Percentiles rank a stretch among this genome's conserved stretches.
phyloP scores from a whole-genome alignment of 2,888 invertebrate genomes.

The Boloria euphrosyne region DNA sequence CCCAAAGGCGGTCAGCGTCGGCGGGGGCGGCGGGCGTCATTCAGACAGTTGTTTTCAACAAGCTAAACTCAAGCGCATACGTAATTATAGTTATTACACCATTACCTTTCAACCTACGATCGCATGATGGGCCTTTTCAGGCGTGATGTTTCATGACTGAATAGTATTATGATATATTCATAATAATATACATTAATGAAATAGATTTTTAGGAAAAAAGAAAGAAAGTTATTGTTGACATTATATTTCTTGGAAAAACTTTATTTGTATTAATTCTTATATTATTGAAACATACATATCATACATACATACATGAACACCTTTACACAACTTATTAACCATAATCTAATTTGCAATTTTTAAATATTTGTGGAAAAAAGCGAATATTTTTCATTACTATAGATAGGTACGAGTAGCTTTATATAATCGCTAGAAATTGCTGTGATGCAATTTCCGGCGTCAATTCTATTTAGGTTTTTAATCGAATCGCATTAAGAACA shows the following conservation, averaged over 20 bases:
- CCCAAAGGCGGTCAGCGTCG: slow-evolving; percentile 55
- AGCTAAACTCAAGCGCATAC: slow-evolving; percentile 41
- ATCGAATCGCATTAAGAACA: slow-evolving; percentile 1
- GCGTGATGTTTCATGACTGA: slow-evolving; percentile 16
- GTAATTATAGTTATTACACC: slow-evolving; percentile 47
- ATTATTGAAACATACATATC: too few relatives aligned
- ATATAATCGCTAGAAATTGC: slow-evolving; percentile 16
- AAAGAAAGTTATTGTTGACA: too few relatives aligned
- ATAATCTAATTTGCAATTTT: too few relatives aligned
- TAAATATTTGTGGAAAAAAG: too few relatives aligned
- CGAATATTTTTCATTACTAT: too few relatives aligned
- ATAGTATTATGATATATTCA: not conserved
- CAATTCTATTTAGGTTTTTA: slow-evolving; percentile 25
- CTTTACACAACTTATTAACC: too few relatives aligned
- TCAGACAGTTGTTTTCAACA: slow-evolving; percentile 46
- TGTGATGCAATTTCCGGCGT: slow-evolving; percentile 33
- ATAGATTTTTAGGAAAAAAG: not conserved
- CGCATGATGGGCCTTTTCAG: slow-evolving; percentile 32
- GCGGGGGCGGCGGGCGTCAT: slow-evolving; percentile 55
- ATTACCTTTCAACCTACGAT: slow-evolving; percentile 40
- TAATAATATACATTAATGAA: not conserved
- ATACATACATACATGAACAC: too few relatives aligned
- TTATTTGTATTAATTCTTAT: too few relatives aligned
- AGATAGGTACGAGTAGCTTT: not conserved
- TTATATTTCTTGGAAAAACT: too few relatives aligned